Evolutionary conservation across 2,797 vertebrate species (phyloP).

Genomic region (Sebastes oblongus): DNA sequence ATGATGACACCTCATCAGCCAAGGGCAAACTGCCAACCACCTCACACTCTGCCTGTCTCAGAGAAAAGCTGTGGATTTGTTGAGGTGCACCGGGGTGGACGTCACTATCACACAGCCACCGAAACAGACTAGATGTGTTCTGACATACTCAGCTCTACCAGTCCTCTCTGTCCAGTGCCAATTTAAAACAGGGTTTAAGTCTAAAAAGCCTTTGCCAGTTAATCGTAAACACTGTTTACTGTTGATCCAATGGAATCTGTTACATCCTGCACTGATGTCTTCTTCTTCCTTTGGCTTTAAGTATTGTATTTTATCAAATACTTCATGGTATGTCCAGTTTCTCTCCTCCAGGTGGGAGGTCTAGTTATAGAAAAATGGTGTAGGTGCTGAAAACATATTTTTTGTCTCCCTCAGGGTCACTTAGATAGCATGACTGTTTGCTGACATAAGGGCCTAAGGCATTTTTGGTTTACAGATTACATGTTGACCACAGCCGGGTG

Average conservation of each 20-base stretch:
- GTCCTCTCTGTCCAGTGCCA: neutral
- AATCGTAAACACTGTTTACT: neutral
- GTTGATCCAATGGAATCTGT: neutral
- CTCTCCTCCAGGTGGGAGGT: neutral
- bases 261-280: neutral
- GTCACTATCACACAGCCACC: constrained; percentile 47
- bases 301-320: neutral
- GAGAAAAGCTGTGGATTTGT: constrained; percentile 62
- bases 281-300: neutral
- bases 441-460: neutral
- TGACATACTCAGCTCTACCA: constrained; percentile 39
- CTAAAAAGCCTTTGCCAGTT: neutral
- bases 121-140: constrained; percentile 38
- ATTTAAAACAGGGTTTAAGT: neutral
- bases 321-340: neutral
- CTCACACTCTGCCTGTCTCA: constrained; percentile 56
- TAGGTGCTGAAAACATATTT: neutral
- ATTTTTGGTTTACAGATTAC: neutral
- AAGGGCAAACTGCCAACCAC: constrained; percentile 59
- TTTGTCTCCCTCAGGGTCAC: neutral
- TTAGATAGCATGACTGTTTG: neutral
- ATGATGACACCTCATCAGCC: constrained; percentile 64
- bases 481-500: neutral
- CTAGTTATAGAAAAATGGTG: neutral
- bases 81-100: constrained; percentile 42